Percentiles rank a stretch among this genome's conserved stretches.
Conservation (phyloP, 2,113 vertebrate genomes). For the Cheirogaleus medius region DNA sequence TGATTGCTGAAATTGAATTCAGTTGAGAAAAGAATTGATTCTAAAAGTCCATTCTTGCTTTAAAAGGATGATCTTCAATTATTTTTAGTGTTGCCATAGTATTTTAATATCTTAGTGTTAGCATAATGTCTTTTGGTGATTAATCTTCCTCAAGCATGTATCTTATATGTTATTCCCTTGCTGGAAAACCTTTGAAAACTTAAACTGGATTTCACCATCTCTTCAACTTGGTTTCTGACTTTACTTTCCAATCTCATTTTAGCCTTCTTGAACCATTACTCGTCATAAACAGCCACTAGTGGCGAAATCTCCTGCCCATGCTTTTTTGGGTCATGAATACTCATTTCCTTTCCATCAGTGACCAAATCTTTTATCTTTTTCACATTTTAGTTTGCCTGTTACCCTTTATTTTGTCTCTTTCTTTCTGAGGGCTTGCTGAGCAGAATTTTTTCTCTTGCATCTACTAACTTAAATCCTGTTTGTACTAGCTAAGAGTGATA, state of each 20-base stretch:
- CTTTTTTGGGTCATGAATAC: background rate
- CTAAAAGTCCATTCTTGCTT: slow-evolving; percentile 16
- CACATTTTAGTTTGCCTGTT: background rate
- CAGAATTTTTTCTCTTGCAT: background rate
- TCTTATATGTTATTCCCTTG: background rate
- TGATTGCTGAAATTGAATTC: slow-evolving; percentile 36
- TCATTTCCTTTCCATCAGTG: background rate
- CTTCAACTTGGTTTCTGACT: background rate
- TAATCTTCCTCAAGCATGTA: background rate
- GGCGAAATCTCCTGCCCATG: rapidly evolving
- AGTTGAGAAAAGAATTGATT: slow-evolving; percentile 29
- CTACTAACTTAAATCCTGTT: background rate
- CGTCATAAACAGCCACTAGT: rapidly evolving
- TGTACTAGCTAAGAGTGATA: background rate
- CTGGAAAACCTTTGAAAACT: background rate
- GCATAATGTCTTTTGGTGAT: slow-evolving; percentile 24
- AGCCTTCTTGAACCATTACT: background rate
- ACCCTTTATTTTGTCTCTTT: background rate
- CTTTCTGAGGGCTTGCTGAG: background rate
- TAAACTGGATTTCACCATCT: background rate
- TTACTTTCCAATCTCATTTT: background rate
- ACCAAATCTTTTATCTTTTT: background rate
- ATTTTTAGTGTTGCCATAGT: slow-evolving; percentile 27
- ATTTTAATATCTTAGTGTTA: slow-evolving; percentile 45
- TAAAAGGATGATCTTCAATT: slow-evolving; percentile 32